A percentile compares a stretch with the other conserved stretches of the same genome.
Conservation (phyloP, 2,888 invertebrate species). For the Polydrusus cervinus region DNA sequence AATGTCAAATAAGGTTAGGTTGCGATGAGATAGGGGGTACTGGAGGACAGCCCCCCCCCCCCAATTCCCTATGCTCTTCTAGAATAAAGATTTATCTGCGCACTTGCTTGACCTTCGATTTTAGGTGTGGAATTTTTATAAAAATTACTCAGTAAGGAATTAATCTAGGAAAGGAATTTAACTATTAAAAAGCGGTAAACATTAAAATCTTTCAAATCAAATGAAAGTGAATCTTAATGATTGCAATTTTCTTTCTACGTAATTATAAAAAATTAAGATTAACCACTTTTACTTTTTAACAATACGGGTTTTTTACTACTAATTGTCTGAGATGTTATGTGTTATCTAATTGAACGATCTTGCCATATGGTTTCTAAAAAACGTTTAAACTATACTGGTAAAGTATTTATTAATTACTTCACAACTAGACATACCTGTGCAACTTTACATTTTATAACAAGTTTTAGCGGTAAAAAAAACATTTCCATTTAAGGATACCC, state of each 20-base stretch:
- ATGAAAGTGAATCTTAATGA: conserved; percentile 11
- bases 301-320: neutral
- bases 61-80: too few relatives aligned
- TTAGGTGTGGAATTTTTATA: too few relatives aligned
- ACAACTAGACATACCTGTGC: neutral
- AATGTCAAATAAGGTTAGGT: too few relatives aligned
- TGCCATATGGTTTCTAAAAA: conserved; percentile 7
- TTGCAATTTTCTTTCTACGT: neutral
- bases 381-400: neutral
- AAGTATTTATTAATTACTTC: neutral
- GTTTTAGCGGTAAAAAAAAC: neutral
- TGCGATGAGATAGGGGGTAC: too few relatives aligned
- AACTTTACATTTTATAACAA: neutral
- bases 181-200: neutral
- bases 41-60: too few relatives aligned
- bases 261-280: neutral
- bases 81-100: too few relatives aligned
- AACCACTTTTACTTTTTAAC: conserved; percentile 10
- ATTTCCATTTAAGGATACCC: neutral
- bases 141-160: too few relatives aligned
- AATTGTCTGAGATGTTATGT: conserved; percentile 9
- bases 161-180: too few relatives aligned
- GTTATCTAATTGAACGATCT: conserved; percentile 1
- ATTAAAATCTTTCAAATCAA: neutral
- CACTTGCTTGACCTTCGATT: too few relatives aligned